Evolutionary conservation across 2,113 vertebrate species (phyloP), one percentile per base, ranked within the genome.

Genomic region (Crotalus tigris): DNA sequence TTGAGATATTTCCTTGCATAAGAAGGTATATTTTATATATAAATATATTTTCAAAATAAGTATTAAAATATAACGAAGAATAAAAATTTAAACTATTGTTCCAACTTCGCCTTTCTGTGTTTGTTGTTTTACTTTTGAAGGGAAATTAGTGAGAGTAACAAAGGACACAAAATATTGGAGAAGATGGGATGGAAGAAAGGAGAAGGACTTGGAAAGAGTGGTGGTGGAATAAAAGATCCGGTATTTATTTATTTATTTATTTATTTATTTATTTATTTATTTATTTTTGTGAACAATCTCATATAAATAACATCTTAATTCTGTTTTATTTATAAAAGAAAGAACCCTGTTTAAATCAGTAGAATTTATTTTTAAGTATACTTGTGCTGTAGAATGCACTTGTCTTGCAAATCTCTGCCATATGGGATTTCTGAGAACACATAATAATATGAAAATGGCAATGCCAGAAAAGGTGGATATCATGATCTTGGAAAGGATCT

Each of bases 121-220:
- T 86, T 89, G 95, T 90, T 87, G 94, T 85, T 97, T 95, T 96
- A 8, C 29, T 5, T 95, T 94, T 91, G 64, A 95, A 99, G 99
- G 96, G 99, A 99, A 98, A 99, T 99, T 95, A 98, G 98, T 92
- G 98, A 99, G 94, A 98, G 95, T 94, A 99, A 99, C 96, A 99
- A 98, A 98, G 99, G 99, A 90, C 98, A 98, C 91, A 98, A 99
- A 97, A 99, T 99, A 98, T 81, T 99, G 97, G 99, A 99, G 96
- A 99, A 99, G 95, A 99, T 99, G 99, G 99, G 99, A 90, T 99
- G 99, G 99, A 99, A 98, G 92, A 99, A 98, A 93, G 99, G 99
- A 90, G 99, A 99, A 92, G 99, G 99, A 5, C 98, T 99, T 44
- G 99, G 99, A 29, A 99, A 99, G 97, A 98, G 98, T 57, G 98